Evolutionary conservation across 2,888 invertebrate genomes (phyloP), one percentile per base, ranked within the genome.

Genomic region (Volucella inanis): DNA sequence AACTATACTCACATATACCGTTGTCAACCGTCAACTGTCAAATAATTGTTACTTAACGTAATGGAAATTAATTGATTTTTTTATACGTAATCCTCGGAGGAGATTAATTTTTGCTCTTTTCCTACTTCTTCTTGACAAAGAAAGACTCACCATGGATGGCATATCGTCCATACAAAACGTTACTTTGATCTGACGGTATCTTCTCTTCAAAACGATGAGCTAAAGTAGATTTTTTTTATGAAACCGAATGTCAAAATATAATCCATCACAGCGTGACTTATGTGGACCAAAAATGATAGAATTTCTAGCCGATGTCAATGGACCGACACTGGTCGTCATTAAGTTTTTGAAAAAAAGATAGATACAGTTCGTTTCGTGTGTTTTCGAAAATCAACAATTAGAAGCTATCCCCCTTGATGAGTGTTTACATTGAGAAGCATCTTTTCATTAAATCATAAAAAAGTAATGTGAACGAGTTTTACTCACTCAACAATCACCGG

Each of bases 61-160:
- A 85, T 80, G 57, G 65, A 71, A 76, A 80, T 80, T 85, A 80
- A 85, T 85, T 85, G 84, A 76, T 67, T 80, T 75, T 31, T 31
- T 49, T 62, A 50, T 62, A 61, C 68, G 49, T 79, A 75, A 79
- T 80, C 68, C 47, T 14, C 10, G 11, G 14, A 31, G 31, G 31
- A 45, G 79, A 80, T 71, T 61, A 43, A 50, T 50, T 61, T 61
- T 59, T 75, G 52, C 50, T 62, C 43, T 55, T 8, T 49, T 54
- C 22, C n/a, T 18, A 52, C 10, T 1, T 38, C 10, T 55, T 1
- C 8, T 9, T 47, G 67, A 68, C 68, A 18, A 47, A 57, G 15
- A 31, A 45, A 43, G 0, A 41, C 1, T 1, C 15, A 39, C 4
- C 31, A 31, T 31, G 31, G 31, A 31, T 31, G 31, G 31, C 31